A percentile compares a stretch with the other conserved stretches of the same genome.
These are phyloP conservation scores for Clepsis dumicolana DNA, from an alignment of 2,888 invertebrate species.

Conservation along the genomic window DNA sequence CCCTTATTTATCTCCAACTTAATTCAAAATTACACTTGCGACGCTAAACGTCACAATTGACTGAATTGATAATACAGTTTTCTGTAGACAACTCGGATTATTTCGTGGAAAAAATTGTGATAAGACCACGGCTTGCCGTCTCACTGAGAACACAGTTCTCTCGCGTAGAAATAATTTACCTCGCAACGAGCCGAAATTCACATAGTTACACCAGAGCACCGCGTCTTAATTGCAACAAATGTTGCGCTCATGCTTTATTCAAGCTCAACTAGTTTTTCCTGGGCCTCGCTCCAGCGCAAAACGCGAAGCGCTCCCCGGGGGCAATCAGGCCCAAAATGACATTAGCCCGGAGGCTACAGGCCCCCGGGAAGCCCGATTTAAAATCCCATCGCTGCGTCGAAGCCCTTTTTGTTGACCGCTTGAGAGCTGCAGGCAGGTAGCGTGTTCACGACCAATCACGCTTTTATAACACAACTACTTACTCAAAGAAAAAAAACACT, in stretches of 20 bases:
- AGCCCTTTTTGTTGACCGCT: neutral
- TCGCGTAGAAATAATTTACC: neutral
- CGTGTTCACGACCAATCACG: neutral
- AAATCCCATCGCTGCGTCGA: neutral
- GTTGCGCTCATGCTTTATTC: slow-evolving; percentile 21
- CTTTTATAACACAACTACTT: neutral
- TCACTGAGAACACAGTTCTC: neutral
- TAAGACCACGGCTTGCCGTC: too few species aligned
- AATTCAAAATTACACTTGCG: too few species aligned
- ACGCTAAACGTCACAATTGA: too few species aligned
- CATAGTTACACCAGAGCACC: neutral
- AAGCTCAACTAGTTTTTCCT: slow-evolving; percentile 22
- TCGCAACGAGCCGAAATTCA: slow-evolving; percentile 3
- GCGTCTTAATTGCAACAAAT: slow-evolving; percentile 34
- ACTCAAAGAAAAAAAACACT: too few species aligned
- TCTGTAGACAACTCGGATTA: too few species aligned
- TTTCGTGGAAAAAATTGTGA: too few species aligned
- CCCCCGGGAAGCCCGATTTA: slow-evolving; percentile 1
- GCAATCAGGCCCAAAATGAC: slow-evolving; percentile 15
- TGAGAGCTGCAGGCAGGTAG: neutral
- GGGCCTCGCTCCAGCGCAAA: slow-evolving; percentile 1
- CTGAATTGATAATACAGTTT: too few species aligned
- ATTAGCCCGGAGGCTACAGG: neutral
- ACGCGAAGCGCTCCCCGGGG: slow-evolving; percentile 1
- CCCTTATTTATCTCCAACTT: too few species aligned